A percentile compares a stretch with the other conserved stretches of the same genome.
Evolutionary conservation across 53 echinoderm and acorn worm genomes (phyloP).

Genomic region (Echinometra lucunter): DNA sequence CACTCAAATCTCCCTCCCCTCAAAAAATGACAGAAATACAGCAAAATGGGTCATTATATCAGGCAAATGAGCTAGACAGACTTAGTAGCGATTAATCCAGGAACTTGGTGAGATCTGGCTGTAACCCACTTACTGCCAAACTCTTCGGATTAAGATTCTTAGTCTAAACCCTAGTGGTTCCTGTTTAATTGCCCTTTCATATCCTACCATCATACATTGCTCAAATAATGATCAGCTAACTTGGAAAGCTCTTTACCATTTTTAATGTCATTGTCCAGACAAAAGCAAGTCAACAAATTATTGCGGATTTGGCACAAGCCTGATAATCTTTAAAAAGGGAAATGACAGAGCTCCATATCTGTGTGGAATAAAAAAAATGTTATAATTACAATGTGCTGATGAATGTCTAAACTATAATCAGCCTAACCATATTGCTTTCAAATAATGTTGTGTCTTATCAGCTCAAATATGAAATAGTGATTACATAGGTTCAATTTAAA

Average conservation of each 20-base stretch:
- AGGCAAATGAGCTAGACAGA: conserved; percentile 57
- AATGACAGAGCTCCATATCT: conserved; percentile 14
- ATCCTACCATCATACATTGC: conserved; percentile 41
- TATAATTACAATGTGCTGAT: conserved; percentile 5
- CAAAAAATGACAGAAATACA: conserved; percentile 53
- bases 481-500: not conserved
- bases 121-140: conserved; percentile 54
- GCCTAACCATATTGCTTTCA: not conserved
- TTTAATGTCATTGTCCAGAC: conserved; percentile 43
- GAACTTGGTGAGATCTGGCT: conserved; percentile 48
- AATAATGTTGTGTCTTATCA: not conserved
- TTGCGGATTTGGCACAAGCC: conserved; percentile 18
- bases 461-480: not conserved
- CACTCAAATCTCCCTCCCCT: conserved; percentile 52
- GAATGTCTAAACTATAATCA: not conserved
- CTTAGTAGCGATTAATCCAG: conserved; percentile 67
- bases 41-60: conserved; percentile 63
- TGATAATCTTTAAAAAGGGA: conserved; percentile 21
- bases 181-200: conserved; percentile 67
- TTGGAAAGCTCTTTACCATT: not conserved
- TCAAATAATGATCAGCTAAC: conserved; percentile 37
- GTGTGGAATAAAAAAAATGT: not conserved
- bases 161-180: conserved; percentile 51
- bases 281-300: conserved; percentile 40
- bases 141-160: conserved; percentile 37